Evolutionary conservation across 1,140 invertebrate species (phyloP).

Genomic region (Euwallacea similis): DNA sequence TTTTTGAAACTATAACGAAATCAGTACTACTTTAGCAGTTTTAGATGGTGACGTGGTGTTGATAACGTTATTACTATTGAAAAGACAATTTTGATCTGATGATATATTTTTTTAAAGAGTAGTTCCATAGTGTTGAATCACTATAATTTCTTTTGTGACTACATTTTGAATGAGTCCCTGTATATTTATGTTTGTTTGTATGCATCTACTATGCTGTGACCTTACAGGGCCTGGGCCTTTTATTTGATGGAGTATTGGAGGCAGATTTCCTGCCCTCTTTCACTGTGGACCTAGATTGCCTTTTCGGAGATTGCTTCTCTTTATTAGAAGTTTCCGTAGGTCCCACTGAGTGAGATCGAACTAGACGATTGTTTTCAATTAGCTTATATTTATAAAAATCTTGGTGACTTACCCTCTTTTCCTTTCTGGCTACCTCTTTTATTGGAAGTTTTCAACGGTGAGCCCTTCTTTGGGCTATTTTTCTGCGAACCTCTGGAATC

Average conservation of each 20-base stretch:
- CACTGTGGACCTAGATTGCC: conserved; percentile 66
- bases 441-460: conserved; percentile 49
- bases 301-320: conserved; percentile 69
- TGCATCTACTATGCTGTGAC: background rate
- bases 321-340: conserved; percentile 59
- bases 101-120: no score
- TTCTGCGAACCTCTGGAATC: conserved; percentile 62
- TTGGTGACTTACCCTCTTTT: conserved; percentile 35
- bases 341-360: conserved; percentile 71
- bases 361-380: conserved; percentile 48
- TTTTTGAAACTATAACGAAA: no score
- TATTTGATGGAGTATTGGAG: conserved; percentile 56
- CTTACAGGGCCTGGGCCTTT: conserved; percentile 66
- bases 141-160: background rate
- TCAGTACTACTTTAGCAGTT: no score
- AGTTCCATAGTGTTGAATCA: no score
- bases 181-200: background rate
- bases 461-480: conserved; percentile 67
- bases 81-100: no score
- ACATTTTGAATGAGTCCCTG: background rate
- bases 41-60: no score
- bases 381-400: conserved; percentile 8
- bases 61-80: no score
- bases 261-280: conserved; percentile 55
- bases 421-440: conserved; percentile 46